Evolutionary conservation across 1,140 invertebrate genomes (phyloP).

Genomic region (Drosophila oshimai): DNA sequence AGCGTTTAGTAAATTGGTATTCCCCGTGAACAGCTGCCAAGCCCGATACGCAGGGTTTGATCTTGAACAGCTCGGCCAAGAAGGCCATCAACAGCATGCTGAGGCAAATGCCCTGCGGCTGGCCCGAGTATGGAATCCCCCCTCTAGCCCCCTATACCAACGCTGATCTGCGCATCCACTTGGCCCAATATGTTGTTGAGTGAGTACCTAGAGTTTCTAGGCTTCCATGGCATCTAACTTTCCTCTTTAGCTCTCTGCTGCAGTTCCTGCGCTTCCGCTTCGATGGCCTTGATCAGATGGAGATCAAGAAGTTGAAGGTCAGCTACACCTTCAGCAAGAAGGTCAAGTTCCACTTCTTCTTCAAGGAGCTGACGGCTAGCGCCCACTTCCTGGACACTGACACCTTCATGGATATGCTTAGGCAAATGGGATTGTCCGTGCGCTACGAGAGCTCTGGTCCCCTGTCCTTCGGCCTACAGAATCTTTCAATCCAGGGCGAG

Average conservation of each 20-base stretch:
- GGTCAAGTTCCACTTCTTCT: slow-evolving; percentile 65
- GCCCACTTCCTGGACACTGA: slow-evolving; percentile 60
- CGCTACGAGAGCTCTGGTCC: slow-evolving; percentile 71
- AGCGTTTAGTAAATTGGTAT: neutral
- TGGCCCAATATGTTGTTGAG: slow-evolving; percentile 67
- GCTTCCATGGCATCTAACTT: neutral
- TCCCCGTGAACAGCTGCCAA: slow-evolving; percentile 23
- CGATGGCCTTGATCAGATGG: slow-evolving; percentile 69
- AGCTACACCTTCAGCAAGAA: slow-evolving; percentile 79
- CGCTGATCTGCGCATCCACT: slow-evolving; percentile 63
- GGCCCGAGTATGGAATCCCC: slow-evolving; percentile 65
- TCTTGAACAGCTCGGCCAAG: slow-evolving; percentile 70
- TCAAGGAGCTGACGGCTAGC: slow-evolving; percentile 56
- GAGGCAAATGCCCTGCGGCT: slow-evolving; percentile 71
- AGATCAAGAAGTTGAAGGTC: slow-evolving; percentile 71
- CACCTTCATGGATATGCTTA: slow-evolving; percentile 61
- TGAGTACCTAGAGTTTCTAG: slow-evolving; percentile 38
- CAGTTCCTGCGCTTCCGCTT: slow-evolving; percentile 77
- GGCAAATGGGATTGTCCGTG: slow-evolving; percentile 57
- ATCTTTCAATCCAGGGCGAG: slow-evolving; percentile 69
- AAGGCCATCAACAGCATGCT: slow-evolving; percentile 64
- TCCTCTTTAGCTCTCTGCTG: slow-evolving; percentile 29
- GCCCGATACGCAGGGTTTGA: slow-evolving; percentile 59
- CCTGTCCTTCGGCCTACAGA: slow-evolving; percentile 53
- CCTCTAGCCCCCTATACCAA: slow-evolving; percentile 79